Percentiles rank a stretch among this genome's conserved stretches.
Conservation (phyloP, 2,113 vertebrate genomes). For the Albula glossodonta region DNA sequence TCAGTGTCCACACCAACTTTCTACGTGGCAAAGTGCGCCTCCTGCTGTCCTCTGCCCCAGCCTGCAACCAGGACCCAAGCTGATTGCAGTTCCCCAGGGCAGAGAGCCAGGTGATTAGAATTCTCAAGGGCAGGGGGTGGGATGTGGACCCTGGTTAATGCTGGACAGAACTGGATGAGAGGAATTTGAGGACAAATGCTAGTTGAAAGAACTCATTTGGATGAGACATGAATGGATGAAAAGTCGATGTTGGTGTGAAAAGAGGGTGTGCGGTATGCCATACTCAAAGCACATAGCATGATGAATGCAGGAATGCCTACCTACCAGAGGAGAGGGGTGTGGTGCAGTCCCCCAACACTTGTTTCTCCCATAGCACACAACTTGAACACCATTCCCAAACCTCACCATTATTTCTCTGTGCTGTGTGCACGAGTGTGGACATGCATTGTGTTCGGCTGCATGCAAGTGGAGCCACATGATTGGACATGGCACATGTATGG, state of each 20-base stretch:
- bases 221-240: not conserved
- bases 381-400: not conserved
- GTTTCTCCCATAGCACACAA: not conserved
- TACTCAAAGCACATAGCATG: not conserved
- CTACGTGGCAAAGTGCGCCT: constrained; percentile 73
- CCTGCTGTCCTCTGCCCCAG: constrained; percentile 62
- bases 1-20: constrained; percentile 72
- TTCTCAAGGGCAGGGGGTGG: constrained; percentile 44
- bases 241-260: not conserved
- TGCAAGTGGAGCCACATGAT: constrained; percentile 16
- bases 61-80: constrained; percentile 65
- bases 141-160: constrained; percentile 45
- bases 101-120: constrained; percentile 46
- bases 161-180: constrained; percentile 35
- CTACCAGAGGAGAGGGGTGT: not conserved
- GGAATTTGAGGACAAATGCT: constrained; percentile 20
- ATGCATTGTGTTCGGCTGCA: constrained; percentile 1
- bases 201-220: constrained; percentile 10
- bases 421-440: constrained; percentile 8
- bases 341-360: not conserved
- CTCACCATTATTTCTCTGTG: not conserved
- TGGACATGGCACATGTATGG: not conserved
- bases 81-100: constrained; percentile 47
- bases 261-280: not conserved
- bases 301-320: not conserved